Evolutionary conservation across 2,888 invertebrate species (phyloP).

Genomic region (Scaeva pyrastri): DNA sequence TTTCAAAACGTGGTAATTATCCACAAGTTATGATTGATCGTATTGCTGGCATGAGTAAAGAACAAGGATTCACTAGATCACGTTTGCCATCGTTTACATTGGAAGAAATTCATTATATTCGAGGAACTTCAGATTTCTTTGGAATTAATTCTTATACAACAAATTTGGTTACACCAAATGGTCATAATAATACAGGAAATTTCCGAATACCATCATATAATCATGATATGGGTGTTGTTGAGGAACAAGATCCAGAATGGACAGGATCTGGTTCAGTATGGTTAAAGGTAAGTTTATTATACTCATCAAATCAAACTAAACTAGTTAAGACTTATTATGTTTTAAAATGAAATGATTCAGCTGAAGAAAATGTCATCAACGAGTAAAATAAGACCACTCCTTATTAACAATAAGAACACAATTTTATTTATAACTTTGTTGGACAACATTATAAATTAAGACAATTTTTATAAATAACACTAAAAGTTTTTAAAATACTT

Average conservation of each 20-base stretch:
- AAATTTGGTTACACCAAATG: constrained; percentile 83
- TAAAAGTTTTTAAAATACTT: too few relatives aligned
- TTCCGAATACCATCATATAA: constrained; percentile 85
- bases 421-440: too few relatives aligned
- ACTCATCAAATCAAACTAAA: too few relatives aligned
- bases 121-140: constrained; percentile 88
- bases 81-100: constrained; percentile 87
- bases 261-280: constrained; percentile 86
- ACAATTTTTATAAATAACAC: too few relatives aligned
- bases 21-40: constrained; percentile 87
- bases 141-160: constrained; percentile 91
- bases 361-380: too few relatives aligned
- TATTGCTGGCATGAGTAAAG: constrained; percentile 85
- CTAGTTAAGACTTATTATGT: too few relatives aligned
- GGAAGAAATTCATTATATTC: constrained; percentile 86
- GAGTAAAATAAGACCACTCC: too few relatives aligned
- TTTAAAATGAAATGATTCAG: too few relatives aligned
- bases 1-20: constrained; percentile 87
- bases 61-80: constrained; percentile 86
- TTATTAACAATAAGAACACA: too few relatives aligned
- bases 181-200: constrained; percentile 82
- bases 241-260: constrained; percentile 86
- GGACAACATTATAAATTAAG: too few relatives aligned
- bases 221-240: constrained; percentile 87
- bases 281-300: constrained; percentile 86